Evolutionary conservation across 53 echinoderm and acorn worm genomes (phyloP).

Genomic region (Arbacia lixula): DNA sequence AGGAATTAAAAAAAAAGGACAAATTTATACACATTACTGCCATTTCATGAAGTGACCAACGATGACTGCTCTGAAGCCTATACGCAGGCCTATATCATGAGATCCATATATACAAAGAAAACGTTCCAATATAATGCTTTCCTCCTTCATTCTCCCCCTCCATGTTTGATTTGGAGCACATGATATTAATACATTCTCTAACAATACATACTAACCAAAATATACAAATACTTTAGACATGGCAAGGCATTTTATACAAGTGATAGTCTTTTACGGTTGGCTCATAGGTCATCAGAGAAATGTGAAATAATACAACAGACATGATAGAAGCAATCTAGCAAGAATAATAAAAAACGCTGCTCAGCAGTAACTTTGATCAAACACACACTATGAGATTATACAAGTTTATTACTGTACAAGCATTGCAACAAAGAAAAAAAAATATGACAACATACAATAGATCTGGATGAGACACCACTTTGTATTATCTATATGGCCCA

Average conservation of each 20-base stretch:
- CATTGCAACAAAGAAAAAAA: slow-evolving; percentile 28
- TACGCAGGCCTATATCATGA: too few relatives aligned
- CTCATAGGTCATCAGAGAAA: background rate
- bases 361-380: slow-evolving; percentile 17
- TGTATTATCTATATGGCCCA: too few relatives aligned
- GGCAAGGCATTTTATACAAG: slow-evolving; percentile 49
- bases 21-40: slow-evolving; percentile 35
- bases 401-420: slow-evolving; percentile 13
- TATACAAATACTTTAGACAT: slow-evolving; percentile 51
- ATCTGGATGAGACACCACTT: too few relatives aligned
- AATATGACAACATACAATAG: too few relatives aligned
- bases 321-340: background rate
- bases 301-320: slow-evolving; percentile 7
- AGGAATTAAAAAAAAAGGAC: background rate
- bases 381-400: slow-evolving; percentile 23
- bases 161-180: too few relatives aligned
- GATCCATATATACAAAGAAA: too few relatives aligned
- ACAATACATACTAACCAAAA: slow-evolving; percentile 30
- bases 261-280: background rate
- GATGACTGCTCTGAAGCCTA: too few relatives aligned
- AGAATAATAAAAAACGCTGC: slow-evolving; percentile 8
- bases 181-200: slow-evolving; percentile 21
- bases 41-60: too few relatives aligned
- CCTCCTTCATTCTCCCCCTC: too few relatives aligned
- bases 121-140: too few relatives aligned